Conservation (phyloP, 1,140 invertebrate species). For the Drosophila simulans region DNA sequence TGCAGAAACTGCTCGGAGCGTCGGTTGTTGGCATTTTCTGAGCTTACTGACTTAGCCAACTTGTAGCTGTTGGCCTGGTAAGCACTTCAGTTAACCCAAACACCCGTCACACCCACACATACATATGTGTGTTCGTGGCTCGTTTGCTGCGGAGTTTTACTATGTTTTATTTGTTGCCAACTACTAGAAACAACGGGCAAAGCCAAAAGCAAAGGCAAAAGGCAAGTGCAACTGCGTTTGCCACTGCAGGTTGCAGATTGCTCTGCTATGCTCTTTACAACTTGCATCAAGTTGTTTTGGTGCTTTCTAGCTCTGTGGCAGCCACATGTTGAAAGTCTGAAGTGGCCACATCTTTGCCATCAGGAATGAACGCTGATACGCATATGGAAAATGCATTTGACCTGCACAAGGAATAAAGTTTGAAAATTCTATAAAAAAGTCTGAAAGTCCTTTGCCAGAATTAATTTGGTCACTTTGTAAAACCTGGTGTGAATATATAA, state of each 20-base stretch:
- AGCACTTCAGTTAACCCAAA: constrained; percentile 51
- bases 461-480: constrained; percentile 26
- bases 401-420: constrained; percentile 2
- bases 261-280: constrained; percentile 46
- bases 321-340: constrained; percentile 39
- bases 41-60: constrained; percentile 69
- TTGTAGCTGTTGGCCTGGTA: constrained; percentile 62
- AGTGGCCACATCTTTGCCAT: constrained; percentile 34
- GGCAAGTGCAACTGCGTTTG: constrained; percentile 22
- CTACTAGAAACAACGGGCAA: constrained; percentile 46
- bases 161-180: constrained; percentile 46
- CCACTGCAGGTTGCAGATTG: constrained; percentile 16
- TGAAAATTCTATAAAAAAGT: constrained; percentile 10
- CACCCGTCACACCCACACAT: constrained; percentile 26
- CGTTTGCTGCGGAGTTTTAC: constrained; percentile 30
- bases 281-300: constrained; percentile 24
- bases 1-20: constrained; percentile 44
- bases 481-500: background rate
- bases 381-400: constrained; percentile 22
- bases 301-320: constrained; percentile 9
- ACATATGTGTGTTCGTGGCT: constrained; percentile 16
- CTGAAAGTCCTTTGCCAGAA: constrained; percentile 14
- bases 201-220: constrained; percentile 27
- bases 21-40: constrained; percentile 70
- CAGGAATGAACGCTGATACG: constrained; percentile 9